Percentiles rank a stretch among this genome's conserved stretches.
phyloP scores from a whole-genome alignment of 2,888 invertebrate species.

The Branchellion lobata region DNA sequence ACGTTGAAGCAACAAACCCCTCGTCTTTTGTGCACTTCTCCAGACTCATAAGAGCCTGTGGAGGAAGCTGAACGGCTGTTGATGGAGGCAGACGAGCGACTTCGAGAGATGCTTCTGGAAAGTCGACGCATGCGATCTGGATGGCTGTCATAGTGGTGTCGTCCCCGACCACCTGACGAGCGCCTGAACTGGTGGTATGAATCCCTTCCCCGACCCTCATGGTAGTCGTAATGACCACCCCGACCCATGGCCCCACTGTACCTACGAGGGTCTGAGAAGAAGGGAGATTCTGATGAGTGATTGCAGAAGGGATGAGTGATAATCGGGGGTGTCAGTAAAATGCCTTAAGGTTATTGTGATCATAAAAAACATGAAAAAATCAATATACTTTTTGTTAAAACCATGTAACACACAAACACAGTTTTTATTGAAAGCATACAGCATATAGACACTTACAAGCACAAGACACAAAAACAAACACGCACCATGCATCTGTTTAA shows the following conservation, averaged over 20 bases:
- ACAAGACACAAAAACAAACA: no score
- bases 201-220: background rate
- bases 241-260: background rate
- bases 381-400: no score
- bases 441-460: no score
- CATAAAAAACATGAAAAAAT: no score
- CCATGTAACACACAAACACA: no score
- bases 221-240: background rate
- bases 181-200: background rate
- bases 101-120: background rate
- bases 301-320: no score
- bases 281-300: background rate
- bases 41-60: background rate
- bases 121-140: background rate
- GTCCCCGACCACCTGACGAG: background rate
- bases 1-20: background rate
- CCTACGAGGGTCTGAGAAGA: background rate
- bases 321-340: no score
- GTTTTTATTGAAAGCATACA: no score
- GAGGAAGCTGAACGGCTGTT: background rate
- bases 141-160: background rate
- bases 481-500: conserved; percentile 41
- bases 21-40: conserved; percentile 6
- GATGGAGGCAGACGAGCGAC: background rate
- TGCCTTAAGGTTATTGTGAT: no score